Evolutionary conservation across 1,140 invertebrate species (phyloP).

Genomic region (Drosophila carrolli): DNA sequence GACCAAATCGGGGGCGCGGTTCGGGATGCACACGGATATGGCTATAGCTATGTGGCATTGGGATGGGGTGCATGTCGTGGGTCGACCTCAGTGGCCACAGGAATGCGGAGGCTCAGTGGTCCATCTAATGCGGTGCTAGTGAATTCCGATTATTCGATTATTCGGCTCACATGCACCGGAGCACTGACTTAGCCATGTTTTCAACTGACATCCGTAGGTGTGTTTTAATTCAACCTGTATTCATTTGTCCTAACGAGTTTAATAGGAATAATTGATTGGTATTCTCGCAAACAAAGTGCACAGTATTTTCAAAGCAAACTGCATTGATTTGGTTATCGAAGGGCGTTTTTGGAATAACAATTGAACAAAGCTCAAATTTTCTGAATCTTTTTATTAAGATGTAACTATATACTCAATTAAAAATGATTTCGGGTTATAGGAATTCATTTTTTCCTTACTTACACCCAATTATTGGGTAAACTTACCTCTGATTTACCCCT

Average conservation of each 20-base stretch:
- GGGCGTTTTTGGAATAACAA: neutral
- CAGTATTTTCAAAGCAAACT: neutral
- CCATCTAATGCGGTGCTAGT: constrained; percentile 21
- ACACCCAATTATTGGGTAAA: neutral
- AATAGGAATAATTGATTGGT: constrained; percentile 18
- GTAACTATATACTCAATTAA: too few species aligned
- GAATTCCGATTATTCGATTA: constrained; percentile 30
- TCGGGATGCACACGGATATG: neutral
- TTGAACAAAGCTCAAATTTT: neutral
- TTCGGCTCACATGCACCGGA: neutral
- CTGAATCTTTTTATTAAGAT: too few species aligned
- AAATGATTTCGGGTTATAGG: too few species aligned
- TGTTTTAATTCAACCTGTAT: constrained; percentile 1
- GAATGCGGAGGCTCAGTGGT: constrained; percentile 30
- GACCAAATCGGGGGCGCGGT: neutral
- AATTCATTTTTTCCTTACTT: too few species aligned
- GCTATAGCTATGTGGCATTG: neutral
- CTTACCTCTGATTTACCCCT: neutral
- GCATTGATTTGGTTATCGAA: constrained; percentile 2
- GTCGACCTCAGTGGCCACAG: constrained; percentile 48
- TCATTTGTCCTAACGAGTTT: constrained; percentile 23
- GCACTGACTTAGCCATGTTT: constrained; percentile 1
- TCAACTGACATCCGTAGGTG: constrained; percentile 5
- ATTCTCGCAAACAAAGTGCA: constrained; percentile 12
- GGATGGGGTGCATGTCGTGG: constrained; percentile 10